These are phyloP conservation scores for Ondatra zibethicus DNA, from an alignment of 2,113 vertebrate species.

Conservation along the genomic window DNA sequence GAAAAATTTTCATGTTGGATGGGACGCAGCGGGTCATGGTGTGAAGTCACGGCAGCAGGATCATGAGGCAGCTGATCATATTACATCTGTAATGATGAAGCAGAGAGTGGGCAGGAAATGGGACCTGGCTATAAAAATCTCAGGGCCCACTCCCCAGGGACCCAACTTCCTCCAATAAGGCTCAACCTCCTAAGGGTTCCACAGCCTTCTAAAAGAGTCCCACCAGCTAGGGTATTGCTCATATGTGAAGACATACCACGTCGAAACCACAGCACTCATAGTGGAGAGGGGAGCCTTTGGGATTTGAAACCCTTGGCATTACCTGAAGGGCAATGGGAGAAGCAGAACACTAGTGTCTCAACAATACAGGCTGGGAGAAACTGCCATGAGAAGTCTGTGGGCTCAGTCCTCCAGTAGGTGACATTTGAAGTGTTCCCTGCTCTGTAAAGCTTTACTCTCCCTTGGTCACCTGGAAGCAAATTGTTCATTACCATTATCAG, in stretches of 20 bases:
- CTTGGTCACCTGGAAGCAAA: background rate
- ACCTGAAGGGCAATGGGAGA: background rate
- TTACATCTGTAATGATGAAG: background rate
- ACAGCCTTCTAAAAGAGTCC: background rate
- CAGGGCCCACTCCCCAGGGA: background rate
- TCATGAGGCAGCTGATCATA: background rate
- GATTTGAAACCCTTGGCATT: background rate
- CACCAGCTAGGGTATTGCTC: background rate
- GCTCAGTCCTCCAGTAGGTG: background rate
- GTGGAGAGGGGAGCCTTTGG: background rate
- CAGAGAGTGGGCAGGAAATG: background rate
- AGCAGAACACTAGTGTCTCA: fast-evolving
- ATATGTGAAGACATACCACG: background rate
- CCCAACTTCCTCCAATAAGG: background rate
- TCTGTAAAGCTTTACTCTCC: background rate
- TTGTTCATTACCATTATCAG: background rate
- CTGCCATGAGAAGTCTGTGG: too few species aligned
- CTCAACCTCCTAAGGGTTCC: background rate
- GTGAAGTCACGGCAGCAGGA: background rate
- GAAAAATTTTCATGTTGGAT: background rate
- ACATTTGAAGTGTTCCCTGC: background rate
- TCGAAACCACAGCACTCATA: background rate
- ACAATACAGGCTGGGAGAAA: background rate
- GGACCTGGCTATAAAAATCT: background rate
- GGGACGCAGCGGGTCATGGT: background rate